Evolutionary conservation across 1,140 invertebrate genomes (phyloP).

Genomic region (Arctopsyche grandis): DNA sequence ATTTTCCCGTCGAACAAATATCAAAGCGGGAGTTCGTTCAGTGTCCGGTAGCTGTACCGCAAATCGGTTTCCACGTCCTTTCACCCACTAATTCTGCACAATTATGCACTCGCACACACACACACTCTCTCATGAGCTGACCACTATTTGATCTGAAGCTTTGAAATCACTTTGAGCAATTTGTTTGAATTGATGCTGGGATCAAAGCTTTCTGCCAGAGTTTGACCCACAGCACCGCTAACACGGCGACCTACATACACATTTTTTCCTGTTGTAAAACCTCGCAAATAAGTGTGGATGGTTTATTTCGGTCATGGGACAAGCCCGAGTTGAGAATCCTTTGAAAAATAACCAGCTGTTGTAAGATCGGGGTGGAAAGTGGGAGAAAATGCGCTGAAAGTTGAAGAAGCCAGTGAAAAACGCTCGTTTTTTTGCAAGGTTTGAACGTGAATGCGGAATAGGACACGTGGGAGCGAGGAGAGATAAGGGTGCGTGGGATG

Average conservation of each 20-base stretch:
- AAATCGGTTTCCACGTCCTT: not conserved
- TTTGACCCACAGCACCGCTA: not conserved
- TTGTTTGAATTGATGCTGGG: not conserved
- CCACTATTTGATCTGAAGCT: not conserved
- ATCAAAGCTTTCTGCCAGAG: not conserved
- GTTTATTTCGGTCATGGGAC: too few relatives aligned
- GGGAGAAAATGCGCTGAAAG: not conserved
- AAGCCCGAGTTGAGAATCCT: too few relatives aligned
- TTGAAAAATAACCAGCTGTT: too few relatives aligned
- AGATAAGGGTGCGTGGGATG: not conserved
- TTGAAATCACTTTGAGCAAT: not conserved
- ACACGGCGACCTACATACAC: too few relatives aligned
- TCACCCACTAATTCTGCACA: not conserved
- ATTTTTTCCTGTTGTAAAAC: too few relatives aligned
- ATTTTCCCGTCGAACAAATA: conserved; percentile 9
- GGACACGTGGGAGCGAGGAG: not conserved
- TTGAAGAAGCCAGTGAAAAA: not conserved
- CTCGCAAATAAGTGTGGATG: too few relatives aligned
- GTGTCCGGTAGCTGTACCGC: not conserved
- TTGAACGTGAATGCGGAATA: not conserved
- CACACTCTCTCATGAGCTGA: not conserved
- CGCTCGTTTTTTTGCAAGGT: not conserved
- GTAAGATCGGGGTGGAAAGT: too few relatives aligned
- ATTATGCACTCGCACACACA: not conserved
- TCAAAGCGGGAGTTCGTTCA: not conserved